Conservation (phyloP, 2,113 vertebrate species). For the Caranx melampygus region DNA sequence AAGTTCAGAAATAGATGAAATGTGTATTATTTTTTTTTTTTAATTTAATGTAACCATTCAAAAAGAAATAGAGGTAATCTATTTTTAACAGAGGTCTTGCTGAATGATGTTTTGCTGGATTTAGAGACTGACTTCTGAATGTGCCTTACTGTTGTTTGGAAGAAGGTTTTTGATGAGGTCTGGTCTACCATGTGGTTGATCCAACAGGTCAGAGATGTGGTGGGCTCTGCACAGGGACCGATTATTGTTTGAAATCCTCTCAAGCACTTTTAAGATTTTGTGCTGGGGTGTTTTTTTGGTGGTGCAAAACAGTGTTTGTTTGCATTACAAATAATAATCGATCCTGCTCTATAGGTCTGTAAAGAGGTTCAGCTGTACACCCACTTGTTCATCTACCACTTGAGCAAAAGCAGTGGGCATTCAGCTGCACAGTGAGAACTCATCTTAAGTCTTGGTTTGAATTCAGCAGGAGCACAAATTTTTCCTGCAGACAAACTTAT, state of each 20-base stretch:
- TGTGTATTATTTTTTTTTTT: too few species aligned
- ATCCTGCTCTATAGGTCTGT: constrained; percentile 40
- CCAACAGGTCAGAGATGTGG: constrained; percentile 8
- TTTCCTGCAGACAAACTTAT: not conserved
- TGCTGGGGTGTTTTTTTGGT: not conserved
- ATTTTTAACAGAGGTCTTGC: constrained; percentile 6
- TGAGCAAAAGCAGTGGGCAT: not conserved
- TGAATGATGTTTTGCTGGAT: constrained; percentile 24
- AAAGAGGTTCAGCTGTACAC: constrained; percentile 19
- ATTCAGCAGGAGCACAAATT: constrained; percentile 1
- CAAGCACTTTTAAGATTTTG: not conserved
- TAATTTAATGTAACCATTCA: not conserved
- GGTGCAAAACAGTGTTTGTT: not conserved
- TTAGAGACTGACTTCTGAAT: constrained; percentile 9
- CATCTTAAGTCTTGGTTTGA: too few species aligned
- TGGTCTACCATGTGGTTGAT: not conserved
- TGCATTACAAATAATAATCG: constrained; percentile 46
- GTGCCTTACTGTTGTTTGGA: constrained; percentile 20
- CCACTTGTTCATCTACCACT: constrained; percentile 31
- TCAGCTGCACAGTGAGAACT: not conserved
- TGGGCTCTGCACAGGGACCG: constrained; percentile 31
- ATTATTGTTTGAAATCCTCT: constrained; percentile 42
- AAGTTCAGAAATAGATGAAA: not conserved
- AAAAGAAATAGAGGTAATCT: not conserved
- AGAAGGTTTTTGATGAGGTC: constrained; percentile 20